A percentile compares a stretch with the other conserved stretches of the same genome.
Evolutionary conservation across 2,797 vertebrate genomes (phyloP).

Genomic region (Trematomus bernacchii): DNA sequence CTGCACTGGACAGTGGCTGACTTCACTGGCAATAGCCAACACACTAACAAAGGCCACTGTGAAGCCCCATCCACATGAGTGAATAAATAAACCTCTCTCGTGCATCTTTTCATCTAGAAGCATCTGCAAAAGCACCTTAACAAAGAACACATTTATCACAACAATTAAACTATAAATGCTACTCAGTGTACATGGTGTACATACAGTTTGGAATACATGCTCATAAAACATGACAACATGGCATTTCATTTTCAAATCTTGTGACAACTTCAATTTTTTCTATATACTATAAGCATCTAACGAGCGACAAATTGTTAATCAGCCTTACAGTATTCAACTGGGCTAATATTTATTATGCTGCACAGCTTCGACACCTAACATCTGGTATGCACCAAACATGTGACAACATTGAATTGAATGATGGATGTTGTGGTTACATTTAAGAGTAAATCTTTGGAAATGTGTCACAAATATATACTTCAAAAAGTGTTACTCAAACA

Average conservation of each 20-base stretch:
- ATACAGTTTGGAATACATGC: constrained; percentile 14
- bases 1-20: constrained; percentile 83
- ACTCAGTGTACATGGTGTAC: background rate
- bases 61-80: constrained; percentile 67
- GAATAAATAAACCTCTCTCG: constrained; percentile 77
- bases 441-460: background rate
- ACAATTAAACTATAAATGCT: constrained; percentile 48
- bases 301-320: constrained; percentile 3
- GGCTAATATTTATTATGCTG: background rate
- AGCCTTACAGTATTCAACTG: background rate
- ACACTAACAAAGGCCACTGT: constrained; percentile 79
- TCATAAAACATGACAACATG: background rate
- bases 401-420: background rate
- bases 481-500: background rate
- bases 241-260: background rate
- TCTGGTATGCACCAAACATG: constrained; percentile 1
- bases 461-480: background rate
- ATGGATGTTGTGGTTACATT: background rate
- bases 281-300: background rate
- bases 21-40: constrained; percentile 76
- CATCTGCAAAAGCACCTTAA: constrained; percentile 55
- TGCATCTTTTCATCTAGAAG: constrained; percentile 65
- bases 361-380: background rate
- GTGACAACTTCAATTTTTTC: background rate
- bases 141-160: constrained; percentile 64